These are phyloP conservation scores for Trachelus tabidus DNA, from an alignment of 2,888 invertebrate species.

Conservation along the genomic window DNA sequence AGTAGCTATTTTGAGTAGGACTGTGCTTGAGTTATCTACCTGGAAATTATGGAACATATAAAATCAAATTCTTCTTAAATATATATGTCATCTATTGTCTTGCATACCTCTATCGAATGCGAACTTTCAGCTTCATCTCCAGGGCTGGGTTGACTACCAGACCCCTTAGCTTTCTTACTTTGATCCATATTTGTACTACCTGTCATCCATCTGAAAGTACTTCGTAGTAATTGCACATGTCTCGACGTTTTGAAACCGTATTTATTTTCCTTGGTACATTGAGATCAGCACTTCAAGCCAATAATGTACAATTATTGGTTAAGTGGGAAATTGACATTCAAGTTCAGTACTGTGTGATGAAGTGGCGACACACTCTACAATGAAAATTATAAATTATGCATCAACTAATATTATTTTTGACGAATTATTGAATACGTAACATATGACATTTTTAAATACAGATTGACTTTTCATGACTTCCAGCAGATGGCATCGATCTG, in stretches of 20 bases:
- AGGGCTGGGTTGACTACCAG: constrained; percentile 29
- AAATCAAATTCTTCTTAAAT: neutral
- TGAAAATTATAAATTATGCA: neutral
- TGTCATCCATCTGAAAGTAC: constrained; percentile 48
- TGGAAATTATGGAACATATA: constrained; percentile 56
- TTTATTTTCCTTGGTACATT: neutral
- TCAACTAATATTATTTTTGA: neutral
- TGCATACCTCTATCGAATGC: constrained; percentile 49
- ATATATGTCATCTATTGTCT: neutral
- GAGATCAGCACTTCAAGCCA: neutral
- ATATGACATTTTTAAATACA: neutral
- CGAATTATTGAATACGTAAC: neutral
- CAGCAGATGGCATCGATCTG: neutral
- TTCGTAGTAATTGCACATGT: constrained; percentile 44
- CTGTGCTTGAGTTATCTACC: constrained; percentile 88
- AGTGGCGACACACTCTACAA: neutral
- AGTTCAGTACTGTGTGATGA: neutral
- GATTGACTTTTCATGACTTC: neutral
- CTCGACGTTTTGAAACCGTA: constrained; percentile 12
- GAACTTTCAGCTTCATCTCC: constrained; percentile 36
- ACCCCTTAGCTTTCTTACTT: constrained; percentile 22
- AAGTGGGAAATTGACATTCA: neutral
- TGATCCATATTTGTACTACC: constrained; percentile 43
- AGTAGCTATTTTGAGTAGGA: constrained; percentile 83
- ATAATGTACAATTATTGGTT: neutral